These are phyloP conservation scores for Pterostichus niger DNA, from an alignment of 2,888 invertebrate species.

Conservation along the genomic window DNA sequence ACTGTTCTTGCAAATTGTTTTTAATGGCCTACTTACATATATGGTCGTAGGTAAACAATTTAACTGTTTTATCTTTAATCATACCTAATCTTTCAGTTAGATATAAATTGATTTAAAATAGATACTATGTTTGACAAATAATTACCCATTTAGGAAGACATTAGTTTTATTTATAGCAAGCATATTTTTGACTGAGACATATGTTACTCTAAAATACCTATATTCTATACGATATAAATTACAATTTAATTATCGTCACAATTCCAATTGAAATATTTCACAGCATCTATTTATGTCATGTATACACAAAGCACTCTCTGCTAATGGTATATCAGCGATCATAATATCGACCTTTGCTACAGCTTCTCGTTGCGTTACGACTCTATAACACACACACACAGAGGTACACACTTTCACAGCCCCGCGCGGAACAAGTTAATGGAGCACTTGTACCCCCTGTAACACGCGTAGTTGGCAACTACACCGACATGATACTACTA, in stretches of 20 bases:
- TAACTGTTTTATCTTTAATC: too few relatives aligned
- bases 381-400: neutral
- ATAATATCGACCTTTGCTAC: slow-evolving; percentile 29
- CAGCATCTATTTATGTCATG: slow-evolving; percentile 19
- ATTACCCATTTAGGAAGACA: too few relatives aligned
- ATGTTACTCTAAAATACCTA: neutral
- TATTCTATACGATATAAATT: neutral
- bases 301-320: neutral
- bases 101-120: too few relatives aligned
- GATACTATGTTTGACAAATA: too few relatives aligned
- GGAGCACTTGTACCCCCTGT: slow-evolving; percentile 8
- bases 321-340: slow-evolving; percentile 29
- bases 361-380: slow-evolving; percentile 4
- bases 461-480: neutral
- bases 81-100: too few relatives aligned
- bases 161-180: too few relatives aligned
- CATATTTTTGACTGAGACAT: neutral
- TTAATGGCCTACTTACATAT: too few relatives aligned
- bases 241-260: neutral
- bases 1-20: too few relatives aligned
- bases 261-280: slow-evolving; percentile 48
- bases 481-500: too few relatives aligned
- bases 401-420: neutral
- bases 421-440: slow-evolving; percentile 25
- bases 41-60: too few relatives aligned